A percentile compares a stretch with the other conserved stretches of the same genome.
phyloP scores from a whole-genome alignment of 2,797 vertebrate species.

The Bovichtus variegatus region DNA sequence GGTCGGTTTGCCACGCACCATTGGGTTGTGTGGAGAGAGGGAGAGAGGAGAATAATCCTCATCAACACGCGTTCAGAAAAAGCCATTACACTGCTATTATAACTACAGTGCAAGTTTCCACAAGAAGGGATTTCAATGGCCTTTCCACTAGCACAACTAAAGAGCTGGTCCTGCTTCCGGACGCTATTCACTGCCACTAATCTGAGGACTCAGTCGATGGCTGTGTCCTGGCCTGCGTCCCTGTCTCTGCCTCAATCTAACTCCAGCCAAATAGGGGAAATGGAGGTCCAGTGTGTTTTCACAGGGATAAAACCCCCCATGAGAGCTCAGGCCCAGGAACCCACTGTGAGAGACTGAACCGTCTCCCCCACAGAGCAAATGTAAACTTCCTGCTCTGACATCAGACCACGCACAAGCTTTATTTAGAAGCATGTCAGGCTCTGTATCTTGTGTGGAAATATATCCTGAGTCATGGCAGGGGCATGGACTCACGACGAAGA shows the following conservation, averaged over 20 bases:
- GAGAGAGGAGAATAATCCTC: constrained; percentile 27
- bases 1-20: constrained; percentile 16
- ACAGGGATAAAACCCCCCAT: constrained; percentile 69
- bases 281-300: constrained; percentile 68
- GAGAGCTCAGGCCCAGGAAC: constrained; percentile 52
- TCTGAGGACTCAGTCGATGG: constrained; percentile 65
- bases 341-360: constrained; percentile 45
- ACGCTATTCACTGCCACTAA: constrained; percentile 75
- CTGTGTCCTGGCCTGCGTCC: constrained; percentile 10
- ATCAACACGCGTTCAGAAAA: constrained; percentile 43
- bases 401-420: constrained; percentile 64
- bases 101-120: constrained; percentile 72
- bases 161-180: constrained; percentile 61
- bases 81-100: constrained; percentile 45
- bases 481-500: constrained; percentile 5
- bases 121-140: constrained; percentile 66
- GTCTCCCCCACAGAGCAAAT: constrained; percentile 54
- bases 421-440: constrained; percentile 50
- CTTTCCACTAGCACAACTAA: constrained; percentile 44
- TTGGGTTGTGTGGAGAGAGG: background rate
- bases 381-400: constrained; percentile 79
- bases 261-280: constrained; percentile 54
- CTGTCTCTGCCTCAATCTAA: constrained; percentile 29
- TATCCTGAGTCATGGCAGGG: constrained; percentile 21
- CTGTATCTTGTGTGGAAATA: constrained; percentile 37